Evolutionary conservation across 2,888 invertebrate genomes (phyloP), one percentile per base, ranked within the genome.

Genomic region (Leucophora obtusa): DNA sequence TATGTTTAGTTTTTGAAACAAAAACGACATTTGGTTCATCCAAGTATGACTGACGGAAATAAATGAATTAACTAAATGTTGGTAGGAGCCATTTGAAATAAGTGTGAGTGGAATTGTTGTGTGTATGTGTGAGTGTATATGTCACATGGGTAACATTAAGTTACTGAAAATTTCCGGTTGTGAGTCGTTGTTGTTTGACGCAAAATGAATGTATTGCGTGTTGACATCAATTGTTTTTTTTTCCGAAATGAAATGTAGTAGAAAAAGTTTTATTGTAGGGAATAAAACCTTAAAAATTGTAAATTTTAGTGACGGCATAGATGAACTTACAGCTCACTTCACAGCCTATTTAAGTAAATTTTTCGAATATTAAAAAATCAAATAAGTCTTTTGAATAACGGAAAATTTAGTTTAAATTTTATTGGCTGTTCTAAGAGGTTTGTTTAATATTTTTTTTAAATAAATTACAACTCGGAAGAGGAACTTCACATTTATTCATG

Each of bases 171-270:
- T 80, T 77, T 83, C 83, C 83, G 80, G 70, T 76, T 75, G 53
- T 24, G 56, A 56, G 71, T 54, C 73, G 50, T 50, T 65, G 62
- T 18, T 71, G 59, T 70, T 35, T 68, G 54, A 71, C 62, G 75
- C 71, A 58, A 83, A 83, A 83, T 83, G 82, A 66, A 79, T 43
- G 79, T 79, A 83, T 83, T 82, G 83, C 83, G 82, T 83, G 83
- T 79, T 79, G 79, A 76, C 76, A 77, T 60, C 82, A 74, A 83
- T 81, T 82, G 72, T 72, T 72, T 58, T 69, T 43, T 56, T 35
- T 60, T 80, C 76, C 38, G 14, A 47, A 66, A 60, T 69, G 72
- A 70, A 81, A 81, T 77, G 69, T 69, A 59, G 59, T 63, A 47
- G 72, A 59, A 35, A 38, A 70, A 63, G 35, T 47, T 80, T 58